Base-by-base conservation (phyloP, 2,888 invertebrate species). In the Steromphala cineraria region DNA sequence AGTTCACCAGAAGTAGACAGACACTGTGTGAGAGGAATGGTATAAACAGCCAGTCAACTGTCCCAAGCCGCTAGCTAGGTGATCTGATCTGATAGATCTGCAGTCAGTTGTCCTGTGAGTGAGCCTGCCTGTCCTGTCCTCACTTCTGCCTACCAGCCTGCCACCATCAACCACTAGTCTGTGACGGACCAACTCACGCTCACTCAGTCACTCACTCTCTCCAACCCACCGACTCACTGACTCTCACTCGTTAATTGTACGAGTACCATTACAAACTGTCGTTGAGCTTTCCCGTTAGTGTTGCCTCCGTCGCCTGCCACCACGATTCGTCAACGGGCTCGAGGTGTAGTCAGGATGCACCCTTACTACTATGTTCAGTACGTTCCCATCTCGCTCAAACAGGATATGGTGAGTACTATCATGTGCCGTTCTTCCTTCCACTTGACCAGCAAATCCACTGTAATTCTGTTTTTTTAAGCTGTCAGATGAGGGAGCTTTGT, bases 351-450 rank as follows among this genome's bases (percentile, higher is more conserved):
- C 21, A 78, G 78, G 67, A 91, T 91, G 91, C 91, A 91, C 87
- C 91, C 91, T 24, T 90, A 90, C 86, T 90, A 90, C 81, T 90
- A 89, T 83, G 90, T 90, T 56, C 91, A 90, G 87, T 91, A 91
- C 82, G 89, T 91, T 83, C 91, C 91, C 40, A 84, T 91, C 80
- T 84, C 88, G 78, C 82, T 90, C 56, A 91, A 90, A 80, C 89
- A 89, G 80, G 77, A 88, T 74, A 80, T 89, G 90, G 91, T 91
- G 87, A 75, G 75, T 75, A 53, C 53, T 21, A 46, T 21, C 46
- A 46, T 46, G 17, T 21, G 21, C 28, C 10, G 8, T 75, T 46
- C 52, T 75, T 75, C 53, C 53, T 28, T 53, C 19, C 53, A 52
- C 31, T 21, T 71, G 71, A 19, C 28, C 19, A 31, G 17, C 36